Evolutionary conservation across 2,888 invertebrate genomes (phyloP), one percentile per base, ranked within the genome.

Genomic region (Drosophila koepferae): DNA sequence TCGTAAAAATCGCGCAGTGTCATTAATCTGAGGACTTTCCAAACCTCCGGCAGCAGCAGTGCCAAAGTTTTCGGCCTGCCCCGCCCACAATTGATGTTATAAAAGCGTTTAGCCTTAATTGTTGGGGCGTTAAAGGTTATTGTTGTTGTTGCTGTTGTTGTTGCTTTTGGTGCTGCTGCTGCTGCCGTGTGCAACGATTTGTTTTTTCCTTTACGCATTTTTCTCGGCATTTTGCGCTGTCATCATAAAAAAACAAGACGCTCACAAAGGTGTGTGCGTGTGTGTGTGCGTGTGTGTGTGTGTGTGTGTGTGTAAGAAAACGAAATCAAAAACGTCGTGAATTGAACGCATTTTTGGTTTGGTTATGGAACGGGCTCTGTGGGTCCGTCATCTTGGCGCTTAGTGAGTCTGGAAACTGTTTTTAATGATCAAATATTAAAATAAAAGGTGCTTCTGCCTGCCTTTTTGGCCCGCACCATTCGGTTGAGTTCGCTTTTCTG

Each of bases 401-500:
- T 61, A 48, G 71, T 53, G 72, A 61, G 72, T 72, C 74, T 77
- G 62, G 64, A 86, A 85, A 81, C 82, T 76, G 44, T 82, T 84
- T 81, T 85, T 85, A 86, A 85, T 86, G 85, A 77, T 81, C 81
- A 86, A 86, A 84, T 85, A 86, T 85, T 86, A 84, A 86, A 86
- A 86, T 79, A 84, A 86, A 86, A 85, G 86, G 85, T 85, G 86
- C 72, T 72, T 74, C 72, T 72, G 75, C 74, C 74, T 72, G 53
- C 23, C 53, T 54, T 74, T 76, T 75, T 44, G 66, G 66, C 58
- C 44, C 62, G 44, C 38, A 54, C 51, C 41, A 63, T 60, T 46
- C 34, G 59, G 64, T 74, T 63, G 61, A 49, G 64, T 74, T 63
- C 61, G 61, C 49, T 66, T 63, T 54, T 60, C 54, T 56, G 73